phyloP scores from a whole-genome alignment of 2,888 invertebrate species.

The Autographa pulchrina region DNA sequence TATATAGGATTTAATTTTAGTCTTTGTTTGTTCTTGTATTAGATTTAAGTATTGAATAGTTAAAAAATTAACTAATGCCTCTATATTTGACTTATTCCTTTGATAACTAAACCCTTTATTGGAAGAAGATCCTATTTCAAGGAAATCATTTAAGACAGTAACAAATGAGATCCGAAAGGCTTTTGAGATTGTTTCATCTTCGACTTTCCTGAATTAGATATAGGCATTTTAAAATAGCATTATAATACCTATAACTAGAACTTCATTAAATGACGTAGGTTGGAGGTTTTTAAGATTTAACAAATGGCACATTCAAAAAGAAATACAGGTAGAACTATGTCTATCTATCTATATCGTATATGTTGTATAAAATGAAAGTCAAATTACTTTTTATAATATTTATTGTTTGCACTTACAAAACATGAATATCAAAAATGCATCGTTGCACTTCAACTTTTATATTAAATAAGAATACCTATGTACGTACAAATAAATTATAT shows the following conservation, averaged over 20 bases:
- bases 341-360: too few relatives aligned
- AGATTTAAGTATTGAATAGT: too few relatives aligned
- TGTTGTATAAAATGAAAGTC: constrained; percentile 26
- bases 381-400: constrained; percentile 51
- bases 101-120: background rate
- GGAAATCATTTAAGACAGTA: background rate
- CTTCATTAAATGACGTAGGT: too few relatives aligned
- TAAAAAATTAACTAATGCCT: too few relatives aligned
- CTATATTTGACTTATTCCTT: background rate
- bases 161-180: background rate
- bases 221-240: too few relatives aligned
- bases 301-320: too few relatives aligned
- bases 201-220: background rate
- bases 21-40: too few relatives aligned
- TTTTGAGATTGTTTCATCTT: background rate
- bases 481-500: constrained; percentile 77
- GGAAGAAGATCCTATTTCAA: too few relatives aligned
- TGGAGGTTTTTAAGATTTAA: too few relatives aligned
- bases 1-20: too few relatives aligned
- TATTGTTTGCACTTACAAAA: constrained; percentile 67
- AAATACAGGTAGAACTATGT: too few relatives aligned
- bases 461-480: constrained; percentile 59
- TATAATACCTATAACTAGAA: too few relatives aligned
- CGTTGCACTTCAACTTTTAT: constrained; percentile 49
- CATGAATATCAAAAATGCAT: constrained; percentile 66